Percentiles rank a stretch among this genome's conserved stretches.
phyloP scores from a whole-genome alignment of 53 echinoderm and acorn worm species.

The Paracentrotus lividus region DNA sequence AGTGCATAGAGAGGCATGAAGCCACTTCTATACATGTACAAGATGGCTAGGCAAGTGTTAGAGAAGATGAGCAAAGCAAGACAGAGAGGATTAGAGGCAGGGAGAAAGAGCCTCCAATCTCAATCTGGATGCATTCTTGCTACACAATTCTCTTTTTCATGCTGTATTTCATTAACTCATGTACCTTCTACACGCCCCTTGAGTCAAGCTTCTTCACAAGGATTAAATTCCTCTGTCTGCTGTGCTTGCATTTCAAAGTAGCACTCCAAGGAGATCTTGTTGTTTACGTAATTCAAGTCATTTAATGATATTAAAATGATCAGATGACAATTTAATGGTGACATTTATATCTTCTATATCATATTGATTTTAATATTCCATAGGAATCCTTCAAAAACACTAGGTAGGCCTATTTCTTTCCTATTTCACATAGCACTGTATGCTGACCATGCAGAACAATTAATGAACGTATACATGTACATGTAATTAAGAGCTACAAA shows the following conservation, averaged over 20 bases:
- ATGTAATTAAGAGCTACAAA: too few relatives aligned
- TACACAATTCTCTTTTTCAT: conserved; percentile 6
- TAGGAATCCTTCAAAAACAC: too few relatives aligned
- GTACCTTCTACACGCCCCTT: background rate
- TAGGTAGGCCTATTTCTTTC: too few relatives aligned
- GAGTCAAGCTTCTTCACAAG: background rate
- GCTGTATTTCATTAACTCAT: conserved; percentile 12
- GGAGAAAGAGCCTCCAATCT: conserved; percentile 10
- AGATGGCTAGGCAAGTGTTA: background rate
- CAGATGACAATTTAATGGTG: background rate
- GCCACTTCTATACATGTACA: background rate
- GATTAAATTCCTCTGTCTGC: background rate
- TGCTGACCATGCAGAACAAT: too few relatives aligned
- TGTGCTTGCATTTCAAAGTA: background rate
- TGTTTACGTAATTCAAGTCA: background rate
- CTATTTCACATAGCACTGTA: too few relatives aligned
- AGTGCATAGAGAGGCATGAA: background rate
- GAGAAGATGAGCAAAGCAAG: too few relatives aligned
- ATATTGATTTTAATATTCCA: background rate
- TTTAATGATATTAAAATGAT: background rate
- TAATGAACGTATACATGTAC: too few relatives aligned
- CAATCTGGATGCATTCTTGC: conserved; percentile 9
- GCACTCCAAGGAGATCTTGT: background rate
- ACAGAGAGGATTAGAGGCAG: background rate
- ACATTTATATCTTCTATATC: background rate